These are phyloP conservation scores for Drosophila bocqueti DNA, from an alignment of 1,140 invertebrate species.

Conservation along the genomic window DNA sequence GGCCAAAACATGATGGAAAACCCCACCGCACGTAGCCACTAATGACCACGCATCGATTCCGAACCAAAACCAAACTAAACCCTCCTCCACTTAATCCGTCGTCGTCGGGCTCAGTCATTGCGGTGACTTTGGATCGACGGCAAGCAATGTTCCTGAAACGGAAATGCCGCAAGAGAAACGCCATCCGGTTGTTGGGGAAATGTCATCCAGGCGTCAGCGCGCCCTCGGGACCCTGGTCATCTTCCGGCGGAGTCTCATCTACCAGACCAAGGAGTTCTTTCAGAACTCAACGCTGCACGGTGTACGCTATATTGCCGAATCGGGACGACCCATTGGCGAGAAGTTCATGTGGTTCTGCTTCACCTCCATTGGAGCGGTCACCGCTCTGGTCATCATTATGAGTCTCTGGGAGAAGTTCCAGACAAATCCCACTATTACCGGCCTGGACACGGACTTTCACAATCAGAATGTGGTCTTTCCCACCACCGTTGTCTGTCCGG, in stretches of 20 bases:
- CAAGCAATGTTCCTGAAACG: conserved; percentile 67
- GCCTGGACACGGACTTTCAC: conserved; percentile 90
- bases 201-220: conserved; percentile 31
- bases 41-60: conserved; percentile 48
- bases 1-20: neutral
- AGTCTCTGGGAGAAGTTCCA: conserved; percentile 92
- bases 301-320: conserved; percentile 89
- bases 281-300: conserved; percentile 90
- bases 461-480: conserved; percentile 91
- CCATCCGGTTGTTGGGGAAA: conserved; percentile 11
- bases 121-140: conserved; percentile 18
- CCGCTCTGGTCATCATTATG: conserved; percentile 89
- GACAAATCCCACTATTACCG: conserved; percentile 92
- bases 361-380: conserved; percentile 88
- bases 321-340: conserved; percentile 89
- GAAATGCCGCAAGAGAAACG: conserved; percentile 73
- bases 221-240: conserved; percentile 73
- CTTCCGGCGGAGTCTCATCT: conserved; percentile 87
- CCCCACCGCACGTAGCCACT: conserved; percentile 7
- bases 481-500: conserved; percentile 88
- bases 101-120: conserved; percentile 6
- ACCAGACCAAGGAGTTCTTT: conserved; percentile 89
- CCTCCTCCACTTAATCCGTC: neutral
- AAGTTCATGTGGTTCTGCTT: conserved; percentile 92
- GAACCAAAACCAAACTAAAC: neutral